Evolutionary conservation across 1,140 invertebrate species (phyloP).

Genomic region (Chrysoperla carnea): DNA sequence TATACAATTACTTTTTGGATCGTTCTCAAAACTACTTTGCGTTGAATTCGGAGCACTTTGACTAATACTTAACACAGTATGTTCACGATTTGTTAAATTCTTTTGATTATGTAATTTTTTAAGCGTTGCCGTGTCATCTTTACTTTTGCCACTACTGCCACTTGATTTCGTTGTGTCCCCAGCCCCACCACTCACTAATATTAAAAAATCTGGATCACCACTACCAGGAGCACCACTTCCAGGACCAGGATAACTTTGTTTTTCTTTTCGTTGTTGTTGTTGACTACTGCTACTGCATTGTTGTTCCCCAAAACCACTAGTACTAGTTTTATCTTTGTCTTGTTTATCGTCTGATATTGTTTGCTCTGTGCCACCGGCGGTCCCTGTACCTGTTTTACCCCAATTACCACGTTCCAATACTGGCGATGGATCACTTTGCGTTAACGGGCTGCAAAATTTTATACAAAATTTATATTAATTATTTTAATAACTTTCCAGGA

Average conservation of each 20-base stretch:
- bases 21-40: not conserved
- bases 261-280: too few relatives aligned
- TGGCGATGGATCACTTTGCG: slow-evolving; percentile 28
- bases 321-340: too few relatives aligned
- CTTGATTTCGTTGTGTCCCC: too few relatives aligned
- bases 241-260: too few relatives aligned
- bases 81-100: not conserved
- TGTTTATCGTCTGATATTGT: too few relatives aligned
- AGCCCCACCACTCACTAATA: too few relatives aligned
- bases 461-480: not conserved
- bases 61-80: not conserved
- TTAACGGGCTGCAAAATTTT: slow-evolving; percentile 27
- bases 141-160: not conserved
- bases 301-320: too few relatives aligned
- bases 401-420: slow-evolving; percentile 14
- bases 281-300: too few relatives aligned
- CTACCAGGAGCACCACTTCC: too few relatives aligned
- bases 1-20: not conserved
- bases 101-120: slow-evolving; percentile 1
- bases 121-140: not conserved
- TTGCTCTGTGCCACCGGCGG: slow-evolving; percentile 16
- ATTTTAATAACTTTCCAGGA: too few relatives aligned
- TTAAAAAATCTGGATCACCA: too few relatives aligned
- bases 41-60: not conserved
- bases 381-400: slow-evolving; percentile 7